A percentile compares a stretch with the other conserved stretches of the same genome.
phyloP scores from a whole-genome alignment of 2,888 invertebrate genomes.

The Eupeodes luniger region DNA sequence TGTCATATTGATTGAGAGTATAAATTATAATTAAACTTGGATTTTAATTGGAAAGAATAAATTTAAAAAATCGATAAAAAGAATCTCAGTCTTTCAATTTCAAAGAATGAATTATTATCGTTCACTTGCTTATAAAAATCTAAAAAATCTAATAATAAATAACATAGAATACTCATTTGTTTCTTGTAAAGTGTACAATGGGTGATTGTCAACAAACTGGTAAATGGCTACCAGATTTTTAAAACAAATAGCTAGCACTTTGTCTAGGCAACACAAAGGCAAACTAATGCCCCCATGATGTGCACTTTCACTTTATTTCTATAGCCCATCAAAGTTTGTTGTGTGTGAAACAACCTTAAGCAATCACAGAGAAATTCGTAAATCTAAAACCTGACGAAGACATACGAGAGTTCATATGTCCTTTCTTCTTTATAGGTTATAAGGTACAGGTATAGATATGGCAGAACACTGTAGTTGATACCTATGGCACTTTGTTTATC shows the following conservation, averaged over 20 bases:
- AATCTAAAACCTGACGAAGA: slow-evolving; percentile 73
- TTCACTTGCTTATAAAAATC: neutral
- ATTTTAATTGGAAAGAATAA: neutral
- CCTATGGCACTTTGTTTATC: slow-evolving; percentile 38
- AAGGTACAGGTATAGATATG: neutral
- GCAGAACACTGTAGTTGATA: slow-evolving; percentile 20
- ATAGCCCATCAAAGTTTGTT: slow-evolving; percentile 14
- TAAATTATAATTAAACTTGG: neutral
- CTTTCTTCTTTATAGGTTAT: neutral
- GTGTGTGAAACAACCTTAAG: slow-evolving; percentile 43
- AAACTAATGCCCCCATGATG: slow-evolving; percentile 18
- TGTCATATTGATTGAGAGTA: neutral
- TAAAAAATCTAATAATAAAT: neutral
- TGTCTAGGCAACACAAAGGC: slow-evolving; percentile 8
- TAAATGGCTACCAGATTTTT: neutral
- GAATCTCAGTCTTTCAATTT: neutral
- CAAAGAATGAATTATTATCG: too few species aligned
- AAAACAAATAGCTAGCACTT: slow-evolving; percentile 13
- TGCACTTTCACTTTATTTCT: slow-evolving; percentile 37
- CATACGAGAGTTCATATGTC: slow-evolving; percentile 56
- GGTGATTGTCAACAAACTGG: neutral
- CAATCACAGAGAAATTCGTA: slow-evolving; percentile 65
- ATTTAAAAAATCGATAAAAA: neutral
- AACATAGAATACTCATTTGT: too few species aligned
- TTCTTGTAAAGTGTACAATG: neutral